These are phyloP conservation scores for Andrena cerasifolii DNA, from an alignment of 1,140 invertebrate species.

Conservation along the genomic window DNA sequence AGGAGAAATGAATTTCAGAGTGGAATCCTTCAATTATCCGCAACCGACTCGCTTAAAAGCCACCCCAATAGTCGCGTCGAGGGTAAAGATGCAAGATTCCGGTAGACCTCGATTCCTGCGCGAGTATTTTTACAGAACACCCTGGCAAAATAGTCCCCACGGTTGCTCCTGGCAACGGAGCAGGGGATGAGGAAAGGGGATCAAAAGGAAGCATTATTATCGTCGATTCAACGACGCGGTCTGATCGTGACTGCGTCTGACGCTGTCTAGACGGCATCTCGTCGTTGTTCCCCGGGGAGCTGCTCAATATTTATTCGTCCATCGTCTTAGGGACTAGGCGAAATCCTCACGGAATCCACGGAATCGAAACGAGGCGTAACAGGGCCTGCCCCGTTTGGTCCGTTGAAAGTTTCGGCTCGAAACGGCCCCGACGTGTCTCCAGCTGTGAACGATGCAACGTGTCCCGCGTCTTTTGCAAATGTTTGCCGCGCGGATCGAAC, in stretches of 20 bases:
- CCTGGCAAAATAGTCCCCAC: background rate
- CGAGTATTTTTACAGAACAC: background rate
- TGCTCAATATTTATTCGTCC: slow-evolving; percentile 44
- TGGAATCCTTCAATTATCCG: too few relatives aligned
- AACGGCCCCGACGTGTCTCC: background rate
- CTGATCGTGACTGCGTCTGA: slow-evolving; percentile 39
- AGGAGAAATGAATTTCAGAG: too few relatives aligned
- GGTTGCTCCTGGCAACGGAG: slow-evolving; percentile 11
- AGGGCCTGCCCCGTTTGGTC: too few relatives aligned
- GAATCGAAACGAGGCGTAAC: too few relatives aligned
- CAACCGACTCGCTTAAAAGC: too few relatives aligned
- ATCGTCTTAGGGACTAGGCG: slow-evolving; percentile 13
- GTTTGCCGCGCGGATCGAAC: slow-evolving; percentile 22
- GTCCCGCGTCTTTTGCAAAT: background rate
- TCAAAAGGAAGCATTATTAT: slow-evolving; percentile 34
- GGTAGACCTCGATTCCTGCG: background rate
- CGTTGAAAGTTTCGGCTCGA: too few relatives aligned
- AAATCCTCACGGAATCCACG: background rate
- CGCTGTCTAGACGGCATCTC: slow-evolving; percentile 45
- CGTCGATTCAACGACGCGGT: slow-evolving; percentile 31
- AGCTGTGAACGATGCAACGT: background rate
- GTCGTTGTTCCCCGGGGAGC: background rate
- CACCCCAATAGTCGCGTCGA: too few relatives aligned
- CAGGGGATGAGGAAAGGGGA: background rate
- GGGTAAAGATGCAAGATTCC: background rate